These are phyloP conservation scores for Paedocypris micromegethes DNA, from an alignment of 2,797 vertebrate genomes.

Conservation along the genomic window DNA sequence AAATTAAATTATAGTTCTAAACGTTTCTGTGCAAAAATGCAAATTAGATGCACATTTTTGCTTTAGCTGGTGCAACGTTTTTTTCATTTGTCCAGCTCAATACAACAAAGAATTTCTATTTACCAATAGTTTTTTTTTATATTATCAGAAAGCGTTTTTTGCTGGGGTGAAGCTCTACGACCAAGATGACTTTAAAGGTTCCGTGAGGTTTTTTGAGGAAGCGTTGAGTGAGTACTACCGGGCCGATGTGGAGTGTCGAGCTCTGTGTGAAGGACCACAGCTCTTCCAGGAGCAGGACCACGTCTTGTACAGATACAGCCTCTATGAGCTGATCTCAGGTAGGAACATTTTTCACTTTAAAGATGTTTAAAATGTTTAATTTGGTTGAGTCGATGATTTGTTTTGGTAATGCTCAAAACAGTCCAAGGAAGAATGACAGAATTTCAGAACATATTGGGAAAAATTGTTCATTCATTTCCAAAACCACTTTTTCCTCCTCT, in stretches of 20 bases:
- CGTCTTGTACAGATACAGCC: conserved; percentile 76
- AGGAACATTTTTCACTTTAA: conserved; percentile 23
- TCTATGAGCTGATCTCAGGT: conserved; percentile 91
- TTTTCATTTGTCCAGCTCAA: no score
- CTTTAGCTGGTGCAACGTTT: no score
- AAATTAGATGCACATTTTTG: no score
- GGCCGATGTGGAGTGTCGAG: conserved; percentile 83
- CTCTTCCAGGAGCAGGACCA: conserved; percentile 81
- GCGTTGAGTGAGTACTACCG: conserved; percentile 80
- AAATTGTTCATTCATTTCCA: no score
- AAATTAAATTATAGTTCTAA: no score
- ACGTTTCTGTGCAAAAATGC: no score
- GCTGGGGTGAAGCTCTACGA: conserved; percentile 80
- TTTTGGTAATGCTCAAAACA: not conserved
- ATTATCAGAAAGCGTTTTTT: conserved; percentile 76
- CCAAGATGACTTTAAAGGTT: conserved; percentile 66
- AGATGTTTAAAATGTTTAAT: not conserved
- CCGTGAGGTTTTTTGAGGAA: conserved; percentile 77
- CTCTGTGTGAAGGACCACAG: conserved; percentile 85
- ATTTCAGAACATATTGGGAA: no score
- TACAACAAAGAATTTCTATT: no score
- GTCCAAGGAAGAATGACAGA: no score
- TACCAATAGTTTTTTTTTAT: conserved; percentile 1
- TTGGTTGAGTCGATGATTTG: conserved; percentile 11
- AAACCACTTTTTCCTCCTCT: no score